These are phyloP conservation scores for Psittacula derbiana DNA, from an alignment of 2,797 vertebrate species.

Conservation along the genomic window DNA sequence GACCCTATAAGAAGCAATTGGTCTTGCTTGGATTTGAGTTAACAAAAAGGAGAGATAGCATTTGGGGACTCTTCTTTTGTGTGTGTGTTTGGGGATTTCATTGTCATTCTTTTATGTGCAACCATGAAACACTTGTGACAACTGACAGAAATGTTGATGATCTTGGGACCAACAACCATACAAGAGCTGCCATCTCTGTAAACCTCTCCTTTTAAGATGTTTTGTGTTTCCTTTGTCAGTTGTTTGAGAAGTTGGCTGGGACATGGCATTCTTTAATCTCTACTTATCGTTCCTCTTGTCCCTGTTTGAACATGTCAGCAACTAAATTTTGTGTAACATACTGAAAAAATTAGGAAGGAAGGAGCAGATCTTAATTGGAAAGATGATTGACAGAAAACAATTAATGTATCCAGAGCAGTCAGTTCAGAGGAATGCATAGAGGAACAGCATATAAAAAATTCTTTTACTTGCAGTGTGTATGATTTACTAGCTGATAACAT, in stretches of 20 bases:
- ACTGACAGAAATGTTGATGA: background rate
- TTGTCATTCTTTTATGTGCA: background rate
- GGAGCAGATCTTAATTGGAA: conserved; percentile 24
- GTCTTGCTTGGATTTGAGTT: background rate
- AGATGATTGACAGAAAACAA: conserved; percentile 45
- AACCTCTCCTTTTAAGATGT: background rate
- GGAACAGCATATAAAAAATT: conserved; percentile 11
- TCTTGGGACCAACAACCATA: background rate
- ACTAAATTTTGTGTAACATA: conserved; percentile 24
- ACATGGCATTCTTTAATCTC: conserved; percentile 13
- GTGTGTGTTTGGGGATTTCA: background rate
- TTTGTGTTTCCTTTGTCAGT: background rate
- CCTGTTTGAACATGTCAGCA: conserved; percentile 39
- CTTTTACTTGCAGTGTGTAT: background rate
- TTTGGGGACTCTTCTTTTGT: background rate
- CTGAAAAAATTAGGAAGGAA: conserved; percentile 44
- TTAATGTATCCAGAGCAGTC: background rate
- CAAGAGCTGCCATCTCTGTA: background rate
- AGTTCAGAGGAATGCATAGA: background rate
- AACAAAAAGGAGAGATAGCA: background rate
- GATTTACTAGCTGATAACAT: conserved; percentile 60
- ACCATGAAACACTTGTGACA: background rate
- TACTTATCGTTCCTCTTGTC: background rate
- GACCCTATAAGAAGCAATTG: background rate
- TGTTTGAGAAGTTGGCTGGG: conserved; percentile 5